Evolutionary conservation across 2,797 vertebrate genomes (phyloP).

Genomic region (Enteromius afrohamiltoni): DNA sequence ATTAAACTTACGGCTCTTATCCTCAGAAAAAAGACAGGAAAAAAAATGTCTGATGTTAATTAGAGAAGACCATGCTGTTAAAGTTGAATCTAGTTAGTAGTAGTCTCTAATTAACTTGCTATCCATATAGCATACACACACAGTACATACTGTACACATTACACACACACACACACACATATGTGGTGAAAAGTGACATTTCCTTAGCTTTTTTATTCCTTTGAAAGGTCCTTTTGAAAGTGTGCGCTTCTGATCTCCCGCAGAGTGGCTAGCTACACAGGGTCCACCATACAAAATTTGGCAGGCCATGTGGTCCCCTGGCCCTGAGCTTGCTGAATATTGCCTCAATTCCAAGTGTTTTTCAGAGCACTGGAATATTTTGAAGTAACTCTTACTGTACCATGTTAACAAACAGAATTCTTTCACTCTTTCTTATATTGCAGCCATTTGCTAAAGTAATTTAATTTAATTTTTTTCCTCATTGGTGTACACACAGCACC

Average conservation of each 20-base stretch:
- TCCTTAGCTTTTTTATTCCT: conserved; percentile 10
- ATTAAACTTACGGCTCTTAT: not conserved
- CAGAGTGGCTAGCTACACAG: conserved; percentile 22
- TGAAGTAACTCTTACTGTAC: conserved; percentile 14
- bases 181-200: not conserved
- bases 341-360: conserved; percentile 22
- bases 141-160: not conserved
- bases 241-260: conserved; percentile 25
- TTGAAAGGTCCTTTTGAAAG: conserved; percentile 12
- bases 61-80: conserved; percentile 10
- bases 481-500: too few species aligned
- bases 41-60: conserved; percentile 28
- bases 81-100: not conserved
- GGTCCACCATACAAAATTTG: conserved; percentile 33
- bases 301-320: conserved; percentile 45
- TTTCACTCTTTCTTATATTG: too few species aligned
- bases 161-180: not conserved
- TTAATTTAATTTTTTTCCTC: too few species aligned
- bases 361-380: conserved; percentile 44
- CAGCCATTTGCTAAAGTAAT: too few species aligned
- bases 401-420: conserved; percentile 5
- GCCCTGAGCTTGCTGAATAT: conserved; percentile 36
- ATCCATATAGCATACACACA: not conserved
- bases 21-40: not conserved
- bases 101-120: conserved; percentile 12